Evolutionary conservation across 2,797 vertebrate species (phyloP).

Genomic region (Sternotherus odoratus): DNA sequence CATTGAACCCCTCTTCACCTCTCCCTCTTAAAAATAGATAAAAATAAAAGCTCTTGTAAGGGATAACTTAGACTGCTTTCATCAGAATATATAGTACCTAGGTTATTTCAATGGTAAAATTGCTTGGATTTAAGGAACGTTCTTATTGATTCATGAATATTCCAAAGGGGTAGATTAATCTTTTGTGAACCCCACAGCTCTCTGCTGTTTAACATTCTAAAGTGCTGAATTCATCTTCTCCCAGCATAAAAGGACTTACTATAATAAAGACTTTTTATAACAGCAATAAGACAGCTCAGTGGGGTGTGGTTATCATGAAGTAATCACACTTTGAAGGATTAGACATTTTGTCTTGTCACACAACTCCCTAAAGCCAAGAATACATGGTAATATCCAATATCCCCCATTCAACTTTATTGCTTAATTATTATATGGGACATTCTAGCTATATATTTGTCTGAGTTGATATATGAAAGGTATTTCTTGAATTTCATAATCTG

Average conservation of each 20-base stretch:
- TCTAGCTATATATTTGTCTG: constrained; percentile 1
- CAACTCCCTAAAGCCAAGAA: not conserved
- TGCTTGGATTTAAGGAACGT: constrained; percentile 64
- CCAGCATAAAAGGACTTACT: constrained; percentile 64
- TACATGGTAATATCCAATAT: not conserved
- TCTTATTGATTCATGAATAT: constrained; percentile 80
- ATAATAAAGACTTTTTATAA: constrained; percentile 70
- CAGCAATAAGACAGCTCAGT: constrained; percentile 55
- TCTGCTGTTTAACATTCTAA: constrained; percentile 71
- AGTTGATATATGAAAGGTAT: not conserved
- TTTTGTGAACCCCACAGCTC: constrained; percentile 64
- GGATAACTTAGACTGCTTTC: constrained; percentile 38
- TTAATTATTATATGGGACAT: not conserved
- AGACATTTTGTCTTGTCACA: constrained; percentile 25
- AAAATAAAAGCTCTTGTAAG: constrained; percentile 44
- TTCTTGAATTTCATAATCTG: not conserved
- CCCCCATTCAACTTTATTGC: not conserved
- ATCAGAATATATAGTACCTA: constrained; percentile 53
- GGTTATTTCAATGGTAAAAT: constrained; percentile 67
- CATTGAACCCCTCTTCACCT: not conserved
- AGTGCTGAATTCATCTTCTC: constrained; percentile 69
- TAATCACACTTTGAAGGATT: constrained; percentile 57
- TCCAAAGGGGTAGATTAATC: constrained; percentile 71
- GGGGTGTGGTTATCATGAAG: constrained; percentile 64
- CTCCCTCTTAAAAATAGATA: constrained; percentile 46